These are phyloP conservation scores for Oreohelix idahoensis DNA, from an alignment of 1,140 invertebrate species.

Conservation along the genomic window DNA sequence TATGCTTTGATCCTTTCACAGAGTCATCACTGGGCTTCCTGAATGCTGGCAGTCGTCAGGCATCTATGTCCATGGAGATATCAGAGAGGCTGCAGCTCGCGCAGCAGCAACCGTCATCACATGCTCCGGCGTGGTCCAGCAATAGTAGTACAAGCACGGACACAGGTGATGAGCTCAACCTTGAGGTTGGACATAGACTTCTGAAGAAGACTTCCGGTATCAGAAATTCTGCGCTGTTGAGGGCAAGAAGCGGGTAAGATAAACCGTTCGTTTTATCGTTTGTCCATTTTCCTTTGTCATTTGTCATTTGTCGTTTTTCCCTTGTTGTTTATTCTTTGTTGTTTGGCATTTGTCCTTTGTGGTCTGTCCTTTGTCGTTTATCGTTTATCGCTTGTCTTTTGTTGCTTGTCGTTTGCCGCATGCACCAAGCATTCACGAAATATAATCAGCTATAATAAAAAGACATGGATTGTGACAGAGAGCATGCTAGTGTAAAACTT, in stretches of 20 bases:
- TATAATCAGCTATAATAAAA: too few relatives aligned
- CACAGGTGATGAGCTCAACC: slow-evolving; percentile 57
- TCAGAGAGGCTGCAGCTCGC: slow-evolving; percentile 23
- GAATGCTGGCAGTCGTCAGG: slow-evolving; percentile 33
- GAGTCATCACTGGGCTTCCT: slow-evolving; percentile 12
- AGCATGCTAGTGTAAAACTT: too few relatives aligned
- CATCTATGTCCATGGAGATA: slow-evolving; percentile 45
- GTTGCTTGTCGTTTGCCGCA: too few relatives aligned
- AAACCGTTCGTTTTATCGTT: not conserved
- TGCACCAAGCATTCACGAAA: too few relatives aligned
- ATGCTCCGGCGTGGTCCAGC: slow-evolving; percentile 2
- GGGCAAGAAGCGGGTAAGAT: slow-evolving; percentile 23
- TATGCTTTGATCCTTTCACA: not conserved
- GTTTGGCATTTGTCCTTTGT: too few relatives aligned
- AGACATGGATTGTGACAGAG: too few relatives aligned
- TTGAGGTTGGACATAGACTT: slow-evolving; percentile 22
- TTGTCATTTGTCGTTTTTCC: too few relatives aligned
- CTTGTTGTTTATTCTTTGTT: too few relatives aligned
- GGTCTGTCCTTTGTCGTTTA: too few relatives aligned
- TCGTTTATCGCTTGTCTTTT: too few relatives aligned
- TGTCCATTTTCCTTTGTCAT: too few relatives aligned
- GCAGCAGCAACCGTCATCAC: not conserved
- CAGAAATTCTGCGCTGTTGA: slow-evolving; percentile 7
- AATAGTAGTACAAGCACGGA: slow-evolving; percentile 50
- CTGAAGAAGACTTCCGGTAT: not conserved